A percentile compares a stretch with the other conserved stretches of the same genome.
Conservation (phyloP, 2,888 invertebrate species). For the Maniola hyperantus region DNA sequence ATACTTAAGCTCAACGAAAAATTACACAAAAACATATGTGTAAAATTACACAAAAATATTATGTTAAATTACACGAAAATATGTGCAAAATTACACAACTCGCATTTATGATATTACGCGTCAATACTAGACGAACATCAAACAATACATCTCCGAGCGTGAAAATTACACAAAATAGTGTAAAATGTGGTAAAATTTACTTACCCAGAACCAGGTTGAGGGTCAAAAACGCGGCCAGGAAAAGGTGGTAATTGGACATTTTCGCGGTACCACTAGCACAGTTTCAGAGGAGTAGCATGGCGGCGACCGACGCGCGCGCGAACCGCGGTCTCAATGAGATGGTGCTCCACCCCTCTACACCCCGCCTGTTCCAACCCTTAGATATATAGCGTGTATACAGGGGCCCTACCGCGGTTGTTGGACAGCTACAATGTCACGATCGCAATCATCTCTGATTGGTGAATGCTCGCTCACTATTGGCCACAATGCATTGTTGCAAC, state of each 20-base stretch:
- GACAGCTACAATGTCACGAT: too few relatives aligned
- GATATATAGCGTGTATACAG: slow-evolving; percentile 8
- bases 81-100: neutral
- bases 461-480: too few relatives aligned
- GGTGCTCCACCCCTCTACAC: slow-evolving; percentile 24
- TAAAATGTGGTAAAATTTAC: slow-evolving; percentile 40
- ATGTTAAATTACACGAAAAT: neutral
- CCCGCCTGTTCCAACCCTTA: slow-evolving; percentile 31
- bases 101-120: neutral
- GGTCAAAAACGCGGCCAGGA: slow-evolving; percentile 58
- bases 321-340: slow-evolving; percentile 48
- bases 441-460: too few relatives aligned
- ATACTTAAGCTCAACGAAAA: neutral
- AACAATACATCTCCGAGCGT: neutral
- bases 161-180: neutral
- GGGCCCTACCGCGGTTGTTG: too few relatives aligned
- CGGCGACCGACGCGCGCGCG: slow-evolving; percentile 53
- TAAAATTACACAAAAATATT: neutral
- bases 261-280: slow-evolving; percentile 53
- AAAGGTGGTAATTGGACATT: slow-evolving; percentile 62
- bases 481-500: too few relatives aligned
- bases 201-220: slow-evolving; percentile 64
- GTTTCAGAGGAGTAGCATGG: slow-evolving; percentile 43
- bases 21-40: neutral
- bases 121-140: slow-evolving; percentile 9